A percentile compares a stretch with the other conserved stretches of the same genome.
phyloP scores from a whole-genome alignment of 2,113 vertebrate genomes.

The Dicerorhinus sumatrensis region DNA sequence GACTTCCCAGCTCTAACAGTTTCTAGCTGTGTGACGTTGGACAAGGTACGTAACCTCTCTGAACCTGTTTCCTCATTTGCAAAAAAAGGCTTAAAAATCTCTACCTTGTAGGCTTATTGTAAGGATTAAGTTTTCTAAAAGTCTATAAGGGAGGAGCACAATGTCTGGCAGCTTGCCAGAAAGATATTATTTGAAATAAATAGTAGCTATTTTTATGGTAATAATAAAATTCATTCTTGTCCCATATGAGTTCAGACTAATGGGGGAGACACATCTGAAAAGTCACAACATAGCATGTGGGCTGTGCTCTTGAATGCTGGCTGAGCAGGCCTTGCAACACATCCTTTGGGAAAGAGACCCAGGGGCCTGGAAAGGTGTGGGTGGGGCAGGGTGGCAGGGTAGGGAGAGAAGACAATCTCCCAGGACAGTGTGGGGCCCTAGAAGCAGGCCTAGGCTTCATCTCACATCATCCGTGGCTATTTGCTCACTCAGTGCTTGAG shows the following conservation, averaged over 20 bases:
- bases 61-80: neutral
- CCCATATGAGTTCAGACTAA: neutral
- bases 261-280: neutral
- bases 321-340: neutral
- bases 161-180: neutral
- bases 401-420: neutral
- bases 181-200: conserved; percentile 34
- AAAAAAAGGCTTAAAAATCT: neutral
- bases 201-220: conserved; percentile 35
- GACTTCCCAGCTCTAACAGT: neutral
- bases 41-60: neutral
- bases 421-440: neutral
- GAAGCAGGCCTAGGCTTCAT: neutral
- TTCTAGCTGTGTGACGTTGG: neutral
- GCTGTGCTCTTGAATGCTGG: neutral
- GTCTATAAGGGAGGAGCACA: neutral
- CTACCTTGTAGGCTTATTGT: neutral
- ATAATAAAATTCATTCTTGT: conserved; percentile 1
- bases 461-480: neutral
- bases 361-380: neutral
- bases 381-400: accelerated
- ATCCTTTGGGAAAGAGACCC: neutral
- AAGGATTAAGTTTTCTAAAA: neutral
- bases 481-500: neutral
- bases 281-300: neutral